A percentile compares a stretch with the other conserved stretches of the same genome.
Evolutionary conservation across 2,113 vertebrate species (phyloP).

Genomic region (Apus apus): DNA sequence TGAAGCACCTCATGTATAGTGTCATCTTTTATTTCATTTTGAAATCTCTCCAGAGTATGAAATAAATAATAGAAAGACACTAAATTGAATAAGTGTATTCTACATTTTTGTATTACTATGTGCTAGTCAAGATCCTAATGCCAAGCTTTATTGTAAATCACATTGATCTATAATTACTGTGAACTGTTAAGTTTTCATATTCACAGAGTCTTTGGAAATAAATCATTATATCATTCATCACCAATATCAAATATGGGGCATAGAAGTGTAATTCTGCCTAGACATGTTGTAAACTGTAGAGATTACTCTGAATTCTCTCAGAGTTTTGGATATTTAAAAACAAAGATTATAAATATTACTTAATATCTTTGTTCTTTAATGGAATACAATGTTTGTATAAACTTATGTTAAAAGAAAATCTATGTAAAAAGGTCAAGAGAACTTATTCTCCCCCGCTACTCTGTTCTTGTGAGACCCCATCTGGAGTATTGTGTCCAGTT

Average conservation of each 20-base stretch:
- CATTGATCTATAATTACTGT: conserved; percentile 4
- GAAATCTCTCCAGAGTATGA: conserved; percentile 11
- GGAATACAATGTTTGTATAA: neutral
- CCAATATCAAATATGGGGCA: neutral
- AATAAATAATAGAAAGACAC: conserved; percentile 26
- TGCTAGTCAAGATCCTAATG: neutral
- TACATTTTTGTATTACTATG: neutral
- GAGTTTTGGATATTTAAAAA: neutral
- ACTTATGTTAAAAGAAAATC: neutral
- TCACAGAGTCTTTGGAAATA: neutral
- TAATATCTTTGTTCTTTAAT: neutral
- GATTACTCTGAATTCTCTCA: neutral
- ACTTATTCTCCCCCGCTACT: too few relatives aligned
- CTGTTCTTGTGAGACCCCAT: too few relatives aligned
- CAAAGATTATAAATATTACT: neutral
- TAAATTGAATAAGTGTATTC: conserved; percentile 11
- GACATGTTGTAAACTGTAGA: neutral
- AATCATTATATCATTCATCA: neutral
- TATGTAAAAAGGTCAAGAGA: too few relatives aligned
- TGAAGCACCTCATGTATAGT: conserved; percentile 15
- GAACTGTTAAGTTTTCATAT: neutral
- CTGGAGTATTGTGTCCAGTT: too few relatives aligned
- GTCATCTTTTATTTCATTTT: conserved; percentile 42
- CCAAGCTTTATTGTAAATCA: conserved; percentile 17
- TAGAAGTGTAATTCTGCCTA: neutral